Percentiles rank a stretch among this genome's conserved stretches.
These are phyloP conservation scores for Mohoua ochrocephala DNA, from an alignment of 2,113 vertebrate species.

Conservation along the genomic window DNA sequence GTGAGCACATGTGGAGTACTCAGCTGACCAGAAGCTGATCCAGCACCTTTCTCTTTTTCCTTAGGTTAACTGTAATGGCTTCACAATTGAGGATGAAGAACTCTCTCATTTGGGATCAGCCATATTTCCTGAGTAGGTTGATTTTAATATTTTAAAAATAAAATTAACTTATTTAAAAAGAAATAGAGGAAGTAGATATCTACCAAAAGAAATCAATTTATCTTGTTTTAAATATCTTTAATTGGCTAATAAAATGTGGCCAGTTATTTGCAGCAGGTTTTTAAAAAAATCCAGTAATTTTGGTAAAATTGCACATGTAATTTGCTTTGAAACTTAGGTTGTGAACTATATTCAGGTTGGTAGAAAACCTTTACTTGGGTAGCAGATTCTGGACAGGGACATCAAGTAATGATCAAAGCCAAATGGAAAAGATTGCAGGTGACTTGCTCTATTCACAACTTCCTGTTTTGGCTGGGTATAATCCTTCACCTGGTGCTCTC, in stretches of 20 bases:
- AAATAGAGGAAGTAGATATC: background rate
- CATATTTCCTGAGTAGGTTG: constrained; percentile 90
- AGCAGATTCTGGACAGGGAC: background rate
- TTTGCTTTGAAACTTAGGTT: background rate
- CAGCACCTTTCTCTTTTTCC: background rate
- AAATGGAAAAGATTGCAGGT: background rate
- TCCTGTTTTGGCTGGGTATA: background rate
- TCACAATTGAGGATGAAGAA: constrained; percentile 95
- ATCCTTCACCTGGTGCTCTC: background rate
- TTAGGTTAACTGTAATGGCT: constrained; percentile 95
- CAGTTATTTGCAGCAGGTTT: background rate
- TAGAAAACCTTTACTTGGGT: background rate
- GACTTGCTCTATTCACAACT: background rate
- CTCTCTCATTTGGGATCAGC: constrained; percentile 92
- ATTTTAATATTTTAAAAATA: background rate
- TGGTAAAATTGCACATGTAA: background rate
- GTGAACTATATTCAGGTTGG: background rate
- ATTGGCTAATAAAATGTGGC: background rate
- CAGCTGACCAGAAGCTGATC: background rate
- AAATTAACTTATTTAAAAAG: background rate
- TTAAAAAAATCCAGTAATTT: background rate
- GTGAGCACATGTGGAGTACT: background rate
- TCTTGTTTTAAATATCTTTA: background rate
- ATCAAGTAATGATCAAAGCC: background rate
- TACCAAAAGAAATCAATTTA: background rate